Evolutionary conservation across 2,888 invertebrate species (phyloP).

Genomic region (Phengaris arion): DNA sequence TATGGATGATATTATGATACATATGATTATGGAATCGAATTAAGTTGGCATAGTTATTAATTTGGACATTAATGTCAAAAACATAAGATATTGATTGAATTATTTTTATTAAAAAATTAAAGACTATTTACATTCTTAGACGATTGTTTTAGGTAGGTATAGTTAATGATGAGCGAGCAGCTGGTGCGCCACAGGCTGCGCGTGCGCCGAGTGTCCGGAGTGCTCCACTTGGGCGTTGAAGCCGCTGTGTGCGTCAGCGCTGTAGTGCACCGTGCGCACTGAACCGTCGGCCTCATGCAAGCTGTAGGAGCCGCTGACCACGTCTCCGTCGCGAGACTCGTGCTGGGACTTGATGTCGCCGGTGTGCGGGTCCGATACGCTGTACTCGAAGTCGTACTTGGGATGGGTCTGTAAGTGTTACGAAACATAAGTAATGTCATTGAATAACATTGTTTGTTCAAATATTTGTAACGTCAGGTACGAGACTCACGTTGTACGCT

Average conservation of each 20-base stretch:
- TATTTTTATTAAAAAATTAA: background rate
- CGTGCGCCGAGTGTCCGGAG: slow-evolving; percentile 74
- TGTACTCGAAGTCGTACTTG: slow-evolving; percentile 76
- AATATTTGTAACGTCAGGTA: background rate
- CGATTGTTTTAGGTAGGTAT: slow-evolving; percentile 22
- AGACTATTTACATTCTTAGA: background rate
- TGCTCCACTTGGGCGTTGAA: slow-evolving; percentile 80
- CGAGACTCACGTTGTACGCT: slow-evolving; percentile 52
- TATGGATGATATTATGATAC: no score
- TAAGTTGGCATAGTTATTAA: no score
- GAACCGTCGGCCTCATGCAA: slow-evolving; percentile 81
- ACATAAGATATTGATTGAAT: background rate
- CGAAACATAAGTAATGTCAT: slow-evolving; percentile 44
- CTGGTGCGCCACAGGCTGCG: slow-evolving; percentile 50
- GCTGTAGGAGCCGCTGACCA: slow-evolving; percentile 82
- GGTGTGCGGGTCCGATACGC: slow-evolving; percentile 75
- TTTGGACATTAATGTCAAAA: no score
- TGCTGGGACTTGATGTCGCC: slow-evolving; percentile 80
- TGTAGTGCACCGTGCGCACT: slow-evolving; percentile 80
- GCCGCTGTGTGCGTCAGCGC: slow-evolving; percentile 79
- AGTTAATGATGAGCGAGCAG: slow-evolving; percentile 34
- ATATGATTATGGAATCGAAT: no score
- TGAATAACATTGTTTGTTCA: background rate
- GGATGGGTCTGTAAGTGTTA: slow-evolving; percentile 61
- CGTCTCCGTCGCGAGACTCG: slow-evolving; percentile 82